Evolutionary conservation across 2,888 invertebrate species (phyloP).

Genomic region (Andrena flavipes): DNA sequence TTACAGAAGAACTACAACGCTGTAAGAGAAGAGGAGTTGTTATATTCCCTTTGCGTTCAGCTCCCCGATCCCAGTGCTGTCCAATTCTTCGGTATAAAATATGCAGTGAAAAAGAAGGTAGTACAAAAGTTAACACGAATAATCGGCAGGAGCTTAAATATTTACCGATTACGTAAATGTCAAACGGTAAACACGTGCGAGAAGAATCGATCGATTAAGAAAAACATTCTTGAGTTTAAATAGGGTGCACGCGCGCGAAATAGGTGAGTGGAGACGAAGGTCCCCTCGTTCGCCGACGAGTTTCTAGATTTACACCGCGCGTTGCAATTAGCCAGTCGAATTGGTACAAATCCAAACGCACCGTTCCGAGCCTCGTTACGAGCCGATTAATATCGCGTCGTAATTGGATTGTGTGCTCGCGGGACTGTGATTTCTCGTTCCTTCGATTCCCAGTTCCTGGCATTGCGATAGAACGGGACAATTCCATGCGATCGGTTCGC

Average conservation of each 20-base stretch:
- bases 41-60: neutral
- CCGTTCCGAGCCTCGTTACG: neutral
- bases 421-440: neutral
- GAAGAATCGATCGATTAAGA: neutral
- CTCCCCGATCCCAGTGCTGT: neutral
- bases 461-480: neutral
- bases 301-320: slow-evolving; percentile 20
- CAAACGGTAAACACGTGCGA: neutral
- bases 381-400: neutral
- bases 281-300: neutral
- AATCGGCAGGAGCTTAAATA: too few species aligned
- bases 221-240: neutral
- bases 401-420: neutral
- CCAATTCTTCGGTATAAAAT: neutral
- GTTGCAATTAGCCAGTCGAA: slow-evolving; percentile 33
- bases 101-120: neutral
- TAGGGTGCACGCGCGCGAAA: neutral
- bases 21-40: neutral
- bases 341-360: slow-evolving; percentile 33
- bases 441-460: neutral
- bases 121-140: too few species aligned
- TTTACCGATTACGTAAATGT: neutral
- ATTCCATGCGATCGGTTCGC: slow-evolving; percentile 3
- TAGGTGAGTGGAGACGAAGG: neutral
- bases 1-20: neutral